Conservation (phyloP, 2,113 vertebrate species). For the Amia ocellicauda region DNA sequence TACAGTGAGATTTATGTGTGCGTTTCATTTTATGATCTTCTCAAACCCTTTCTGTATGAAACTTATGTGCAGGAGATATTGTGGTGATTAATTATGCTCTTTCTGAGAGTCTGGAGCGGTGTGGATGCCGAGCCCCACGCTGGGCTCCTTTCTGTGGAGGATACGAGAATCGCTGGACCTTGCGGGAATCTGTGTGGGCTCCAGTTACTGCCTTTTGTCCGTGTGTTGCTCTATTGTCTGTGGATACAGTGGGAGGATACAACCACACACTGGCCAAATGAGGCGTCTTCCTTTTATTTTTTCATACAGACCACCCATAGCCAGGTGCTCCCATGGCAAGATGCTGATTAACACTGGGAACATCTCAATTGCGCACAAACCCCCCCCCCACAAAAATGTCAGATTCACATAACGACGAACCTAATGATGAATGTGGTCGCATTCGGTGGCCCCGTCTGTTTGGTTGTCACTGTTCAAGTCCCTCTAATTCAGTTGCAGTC, state of each 20-base stretch:
- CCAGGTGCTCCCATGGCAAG: constrained; percentile 15
- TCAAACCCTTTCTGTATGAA: neutral
- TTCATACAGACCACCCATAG: constrained; percentile 12
- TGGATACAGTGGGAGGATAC: constrained; percentile 6
- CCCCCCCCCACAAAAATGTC: neutral
- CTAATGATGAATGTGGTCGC: constrained; percentile 49
- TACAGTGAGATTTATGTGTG: too few relatives aligned
- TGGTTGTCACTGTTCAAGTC: constrained; percentile 18
- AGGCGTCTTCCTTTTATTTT: neutral
- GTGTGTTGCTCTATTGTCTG: neutral
- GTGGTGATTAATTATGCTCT: neutral
- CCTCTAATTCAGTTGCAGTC: constrained; percentile 9
- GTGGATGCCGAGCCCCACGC: neutral
- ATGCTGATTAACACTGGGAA: constrained; percentile 22
- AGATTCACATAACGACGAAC: constrained; percentile 14
- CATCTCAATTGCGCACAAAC: constrained; percentile 25
- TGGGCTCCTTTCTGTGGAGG: neutral
- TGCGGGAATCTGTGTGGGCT: neutral
- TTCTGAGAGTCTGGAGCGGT: neutral
- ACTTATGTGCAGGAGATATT: neutral
- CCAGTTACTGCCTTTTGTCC: constrained; percentile 4
- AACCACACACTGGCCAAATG: neutral
- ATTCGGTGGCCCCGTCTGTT: constrained; percentile 39
- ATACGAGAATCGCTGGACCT: neutral
- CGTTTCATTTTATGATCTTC: neutral